Percentiles rank a stretch among this genome's conserved stretches.
Conservation (phyloP, 1,140 invertebrate genomes). For the Nephila pilipes region DNA sequence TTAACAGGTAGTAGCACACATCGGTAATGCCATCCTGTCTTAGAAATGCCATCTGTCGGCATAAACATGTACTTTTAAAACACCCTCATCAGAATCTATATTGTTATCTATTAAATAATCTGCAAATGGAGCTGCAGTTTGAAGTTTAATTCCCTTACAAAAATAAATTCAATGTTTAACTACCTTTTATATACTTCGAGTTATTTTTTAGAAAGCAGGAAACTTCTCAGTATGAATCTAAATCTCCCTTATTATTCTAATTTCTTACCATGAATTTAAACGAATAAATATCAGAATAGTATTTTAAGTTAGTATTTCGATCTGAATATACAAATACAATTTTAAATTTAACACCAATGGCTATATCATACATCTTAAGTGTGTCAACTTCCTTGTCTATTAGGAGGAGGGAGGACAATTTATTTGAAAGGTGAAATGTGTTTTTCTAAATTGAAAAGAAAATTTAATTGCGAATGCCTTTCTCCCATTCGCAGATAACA, state of each 20-base stretch:
- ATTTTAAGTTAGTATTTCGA: not conserved
- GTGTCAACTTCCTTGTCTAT: not conserved
- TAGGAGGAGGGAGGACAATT: not conserved
- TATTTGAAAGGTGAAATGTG: slow-evolving; percentile 27
- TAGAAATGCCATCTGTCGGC: too few relatives aligned
- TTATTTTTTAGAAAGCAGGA: too few relatives aligned
- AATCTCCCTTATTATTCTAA: not conserved
- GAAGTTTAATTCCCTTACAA: too few relatives aligned
- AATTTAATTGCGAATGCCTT: slow-evolving; percentile 11
- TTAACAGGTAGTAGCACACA: too few relatives aligned
- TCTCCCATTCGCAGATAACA: not conserved
- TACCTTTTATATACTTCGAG: too few relatives aligned
- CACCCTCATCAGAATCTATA: too few relatives aligned
- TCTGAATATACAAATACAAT: not conserved
- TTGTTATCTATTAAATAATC: too few relatives aligned
- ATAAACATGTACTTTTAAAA: too few relatives aligned
- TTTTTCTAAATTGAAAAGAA: slow-evolving; percentile 56
- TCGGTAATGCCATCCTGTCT: too few relatives aligned
- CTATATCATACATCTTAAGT: slow-evolving; percentile 4
- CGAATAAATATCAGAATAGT: not conserved
- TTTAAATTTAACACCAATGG: slow-evolving; percentile 20
- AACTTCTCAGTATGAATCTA: not conserved
- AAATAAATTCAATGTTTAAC: too few relatives aligned
- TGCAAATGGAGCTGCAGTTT: too few relatives aligned
- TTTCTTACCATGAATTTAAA: slow-evolving; percentile 5